Conservation (phyloP, 2,113 vertebrate genomes). For the Orycteropus afer region DNA sequence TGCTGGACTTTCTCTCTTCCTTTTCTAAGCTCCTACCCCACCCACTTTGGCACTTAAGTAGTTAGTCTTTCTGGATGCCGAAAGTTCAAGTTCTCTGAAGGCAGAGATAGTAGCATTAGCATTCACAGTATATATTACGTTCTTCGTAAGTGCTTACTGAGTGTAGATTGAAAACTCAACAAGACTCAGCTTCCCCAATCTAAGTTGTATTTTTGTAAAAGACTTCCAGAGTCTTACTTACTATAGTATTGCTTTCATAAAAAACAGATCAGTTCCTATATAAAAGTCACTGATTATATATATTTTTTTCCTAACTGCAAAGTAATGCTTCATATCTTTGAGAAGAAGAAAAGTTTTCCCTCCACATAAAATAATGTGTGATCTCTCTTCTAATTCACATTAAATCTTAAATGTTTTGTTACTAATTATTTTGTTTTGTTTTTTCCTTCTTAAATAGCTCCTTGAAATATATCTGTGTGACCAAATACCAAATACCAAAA, state of each 20-base stretch:
- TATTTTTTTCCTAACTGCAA: neutral
- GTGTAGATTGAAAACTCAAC: neutral
- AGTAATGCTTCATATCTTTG: neutral
- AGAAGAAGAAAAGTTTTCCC: neutral
- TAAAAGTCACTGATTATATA: neutral
- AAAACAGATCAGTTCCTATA: neutral
- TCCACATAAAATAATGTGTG: neutral
- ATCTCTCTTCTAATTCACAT: neutral
- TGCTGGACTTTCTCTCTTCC: neutral
- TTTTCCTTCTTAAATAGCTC: neutral
- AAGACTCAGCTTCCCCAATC: neutral
- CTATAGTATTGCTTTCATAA: neutral
- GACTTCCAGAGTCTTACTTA: neutral
- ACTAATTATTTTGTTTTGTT: neutral
- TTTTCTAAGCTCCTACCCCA: neutral
- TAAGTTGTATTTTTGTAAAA: neutral
- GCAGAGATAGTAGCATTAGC: too few relatives aligned
- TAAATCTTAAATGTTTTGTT: neutral
- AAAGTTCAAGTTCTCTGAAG: neutral
- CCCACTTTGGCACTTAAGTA: neutral
- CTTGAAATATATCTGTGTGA: neutral
- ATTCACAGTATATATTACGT: neutral
- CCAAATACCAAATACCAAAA: neutral
- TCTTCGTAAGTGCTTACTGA: neutral
- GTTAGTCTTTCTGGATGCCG: neutral